Percentiles rank a stretch among this genome's conserved stretches.
Conservation (phyloP, 2,797 vertebrate species). For the Eupleurogrammus muticus region DNA sequence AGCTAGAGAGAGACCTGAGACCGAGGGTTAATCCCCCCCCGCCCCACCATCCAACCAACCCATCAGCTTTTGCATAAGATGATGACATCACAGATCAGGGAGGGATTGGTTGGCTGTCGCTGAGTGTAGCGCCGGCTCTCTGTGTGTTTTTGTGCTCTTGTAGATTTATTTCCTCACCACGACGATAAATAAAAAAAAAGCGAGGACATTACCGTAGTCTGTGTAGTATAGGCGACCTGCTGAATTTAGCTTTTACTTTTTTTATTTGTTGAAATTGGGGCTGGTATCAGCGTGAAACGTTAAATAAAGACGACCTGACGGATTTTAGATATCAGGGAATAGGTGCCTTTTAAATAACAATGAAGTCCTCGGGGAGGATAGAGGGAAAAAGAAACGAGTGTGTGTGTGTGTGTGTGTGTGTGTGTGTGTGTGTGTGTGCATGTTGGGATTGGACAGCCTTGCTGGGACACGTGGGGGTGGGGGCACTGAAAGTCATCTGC, state of each 20-base stretch:
- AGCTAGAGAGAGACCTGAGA: conserved; percentile 27
- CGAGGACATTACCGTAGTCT: background rate
- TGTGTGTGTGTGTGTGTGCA: conserved; percentile 31
- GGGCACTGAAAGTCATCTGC: conserved; percentile 76
- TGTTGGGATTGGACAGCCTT: conserved; percentile 59
- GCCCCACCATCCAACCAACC: conserved; percentile 59
- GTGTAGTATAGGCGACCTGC: background rate
- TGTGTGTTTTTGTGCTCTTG: conserved; percentile 29
- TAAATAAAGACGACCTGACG: background rate
- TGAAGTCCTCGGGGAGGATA: conserved; percentile 12
- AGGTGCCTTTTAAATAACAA: background rate
- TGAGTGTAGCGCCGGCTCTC: conserved; percentile 34
- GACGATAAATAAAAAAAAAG: background rate
- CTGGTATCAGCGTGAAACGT: background rate
- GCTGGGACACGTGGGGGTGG: conserved; percentile 47
- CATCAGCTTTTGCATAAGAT: conserved; percentile 79
- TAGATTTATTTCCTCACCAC: conserved; percentile 35
- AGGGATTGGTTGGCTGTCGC: conserved; percentile 63
- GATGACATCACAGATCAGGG: conserved; percentile 78
- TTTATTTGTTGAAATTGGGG: rapidly evolving
- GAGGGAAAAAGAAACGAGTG: conserved; percentile 16
- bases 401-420: conserved; percentile 28
- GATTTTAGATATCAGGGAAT: background rate
- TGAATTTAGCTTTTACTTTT: too few relatives aligned
- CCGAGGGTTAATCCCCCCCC: conserved; percentile 45